Percentiles rank a stretch among this genome's conserved stretches.
phyloP scores from a whole-genome alignment of 2,888 invertebrate genomes.

The Gnatocerus cornutus region DNA sequence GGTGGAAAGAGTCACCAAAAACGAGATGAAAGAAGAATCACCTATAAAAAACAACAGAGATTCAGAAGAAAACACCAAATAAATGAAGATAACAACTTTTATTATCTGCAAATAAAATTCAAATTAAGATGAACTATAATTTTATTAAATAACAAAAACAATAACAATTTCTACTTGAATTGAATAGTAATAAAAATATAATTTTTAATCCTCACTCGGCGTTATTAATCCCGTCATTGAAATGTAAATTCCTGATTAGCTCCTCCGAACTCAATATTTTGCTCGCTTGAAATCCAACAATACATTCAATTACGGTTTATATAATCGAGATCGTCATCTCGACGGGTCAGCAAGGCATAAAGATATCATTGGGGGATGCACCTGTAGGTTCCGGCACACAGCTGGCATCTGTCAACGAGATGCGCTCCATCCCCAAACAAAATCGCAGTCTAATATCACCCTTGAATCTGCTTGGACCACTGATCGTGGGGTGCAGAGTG shows the following conservation, averaged over 20 bases:
- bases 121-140: too few relatives aligned
- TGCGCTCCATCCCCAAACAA: conserved; percentile 57
- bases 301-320: conserved; percentile 30
- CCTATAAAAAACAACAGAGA: too few relatives aligned
- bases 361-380: conserved; percentile 62
- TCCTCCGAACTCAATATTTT: conserved; percentile 14
- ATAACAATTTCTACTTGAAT: too few relatives aligned
- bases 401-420: conserved; percentile 62
- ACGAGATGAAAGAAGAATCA: too few relatives aligned
- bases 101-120: too few relatives aligned
- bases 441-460: conserved; percentile 58
- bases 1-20: too few relatives aligned
- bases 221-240: background rate
- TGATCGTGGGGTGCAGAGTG: conserved; percentile 58
- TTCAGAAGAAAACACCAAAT: too few relatives aligned
- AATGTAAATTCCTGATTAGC: conserved; percentile 16
- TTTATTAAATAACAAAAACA: too few relatives aligned
- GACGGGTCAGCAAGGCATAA: conserved; percentile 62
- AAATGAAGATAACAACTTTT: too few relatives aligned
- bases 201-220: too few relatives aligned
- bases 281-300: conserved; percentile 23
- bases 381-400: conserved; percentile 60
- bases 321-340: conserved; percentile 34
- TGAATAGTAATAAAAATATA: too few relatives aligned
- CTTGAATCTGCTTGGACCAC: conserved; percentile 64